Evolutionary conservation across 2,797 vertebrate genomes (phyloP).

Genomic region (Poecilia velifera): DNA sequence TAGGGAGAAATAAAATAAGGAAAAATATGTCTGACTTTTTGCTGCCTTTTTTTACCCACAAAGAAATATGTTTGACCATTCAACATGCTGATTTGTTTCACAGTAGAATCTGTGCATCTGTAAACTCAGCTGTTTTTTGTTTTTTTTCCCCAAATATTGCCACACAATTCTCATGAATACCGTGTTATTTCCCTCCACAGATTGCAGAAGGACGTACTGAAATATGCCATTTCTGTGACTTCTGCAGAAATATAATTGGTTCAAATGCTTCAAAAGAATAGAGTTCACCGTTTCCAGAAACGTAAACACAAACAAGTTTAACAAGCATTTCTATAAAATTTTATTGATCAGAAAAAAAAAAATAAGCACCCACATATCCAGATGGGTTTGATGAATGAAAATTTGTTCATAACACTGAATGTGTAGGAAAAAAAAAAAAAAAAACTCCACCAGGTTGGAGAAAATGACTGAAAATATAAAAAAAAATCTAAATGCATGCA

Average conservation of each 20-base stretch:
- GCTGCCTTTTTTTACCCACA: background rate
- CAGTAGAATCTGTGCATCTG: background rate
- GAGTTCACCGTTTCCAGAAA: background rate
- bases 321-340: background rate
- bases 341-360: conserved; percentile 15
- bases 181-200: background rate
- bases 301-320: background rate
- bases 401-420: conserved; percentile 9
- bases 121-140: background rate
- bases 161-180: background rate
- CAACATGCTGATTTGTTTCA: too few relatives aligned
- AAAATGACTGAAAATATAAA: background rate
- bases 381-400: background rate
- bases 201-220: background rate
- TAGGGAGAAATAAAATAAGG: background rate
- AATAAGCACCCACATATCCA: background rate
- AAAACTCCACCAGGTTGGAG: background rate
- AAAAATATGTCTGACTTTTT: background rate
- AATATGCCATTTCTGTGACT: background rate
- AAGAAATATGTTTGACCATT: background rate
- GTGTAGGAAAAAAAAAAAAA: background rate
- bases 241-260: background rate
- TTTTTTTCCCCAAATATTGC: background rate
- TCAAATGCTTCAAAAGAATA: background rate
- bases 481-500: background rate